Conservation (phyloP, 2,888 invertebrate species). For the Temnothorax rugatulus region DNA sequence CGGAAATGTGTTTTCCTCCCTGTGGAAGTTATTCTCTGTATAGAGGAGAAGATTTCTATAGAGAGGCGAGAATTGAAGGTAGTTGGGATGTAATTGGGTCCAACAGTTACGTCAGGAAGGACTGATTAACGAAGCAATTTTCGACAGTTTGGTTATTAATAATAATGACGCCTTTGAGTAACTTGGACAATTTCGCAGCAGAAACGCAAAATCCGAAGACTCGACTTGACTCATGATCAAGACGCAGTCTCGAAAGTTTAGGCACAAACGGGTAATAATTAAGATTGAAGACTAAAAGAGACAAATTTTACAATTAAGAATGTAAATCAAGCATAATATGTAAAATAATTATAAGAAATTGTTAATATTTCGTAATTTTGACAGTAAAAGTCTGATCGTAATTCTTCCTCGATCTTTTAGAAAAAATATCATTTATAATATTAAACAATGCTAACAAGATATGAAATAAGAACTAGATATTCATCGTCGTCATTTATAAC, state of each 20-base stretch:
- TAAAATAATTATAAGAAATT: not conserved
- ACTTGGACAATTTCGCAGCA: conserved; percentile 27
- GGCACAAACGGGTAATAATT: not conserved
- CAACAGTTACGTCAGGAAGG: conserved; percentile 41
- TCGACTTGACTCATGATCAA: not conserved
- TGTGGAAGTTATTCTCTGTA: conserved; percentile 49
- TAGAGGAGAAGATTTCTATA: conserved; percentile 53
- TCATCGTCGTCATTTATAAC: not conserved
- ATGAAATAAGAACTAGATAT: not conserved
- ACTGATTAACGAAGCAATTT: conserved; percentile 50
- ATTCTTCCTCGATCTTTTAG: not conserved
- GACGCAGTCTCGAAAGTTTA: not conserved
- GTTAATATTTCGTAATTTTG: not conserved
- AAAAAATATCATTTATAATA: not conserved
- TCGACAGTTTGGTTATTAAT: conserved; percentile 51
- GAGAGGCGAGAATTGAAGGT: conserved; percentile 36
- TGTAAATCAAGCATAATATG: not conserved
- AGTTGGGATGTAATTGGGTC: conserved; percentile 48
- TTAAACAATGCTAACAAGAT: not conserved
- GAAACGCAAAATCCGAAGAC: conserved; percentile 13
- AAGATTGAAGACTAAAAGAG: not conserved
- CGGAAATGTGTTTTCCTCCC: conserved; percentile 36
- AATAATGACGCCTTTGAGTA: conserved; percentile 40
- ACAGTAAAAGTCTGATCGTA: not conserved
- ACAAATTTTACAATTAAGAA: not conserved